Evolutionary conservation across 2,113 vertebrate genomes (phyloP).

Genomic region (Lophius piscatorius): DNA sequence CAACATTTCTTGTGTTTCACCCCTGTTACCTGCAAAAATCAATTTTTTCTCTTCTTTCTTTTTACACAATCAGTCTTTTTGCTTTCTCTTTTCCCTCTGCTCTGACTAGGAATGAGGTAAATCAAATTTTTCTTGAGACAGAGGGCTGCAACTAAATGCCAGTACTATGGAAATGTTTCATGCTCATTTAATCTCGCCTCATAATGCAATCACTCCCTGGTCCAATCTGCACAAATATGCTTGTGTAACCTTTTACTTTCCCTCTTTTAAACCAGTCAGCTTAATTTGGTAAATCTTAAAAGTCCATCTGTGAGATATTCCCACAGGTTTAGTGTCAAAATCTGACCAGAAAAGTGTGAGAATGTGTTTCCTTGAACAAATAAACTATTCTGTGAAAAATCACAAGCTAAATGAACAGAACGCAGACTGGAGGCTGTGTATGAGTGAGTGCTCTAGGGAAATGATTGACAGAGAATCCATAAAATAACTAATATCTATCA

Average conservation of each 20-base stretch:
- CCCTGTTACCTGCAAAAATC: neutral
- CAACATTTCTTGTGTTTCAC: too few species aligned
- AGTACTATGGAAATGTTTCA: neutral
- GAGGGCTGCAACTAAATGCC: neutral
- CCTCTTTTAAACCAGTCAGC: conserved; percentile 4
- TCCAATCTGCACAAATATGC: conserved; percentile 20
- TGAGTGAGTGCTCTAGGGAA: neutral
- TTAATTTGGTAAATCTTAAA: conserved; percentile 9
- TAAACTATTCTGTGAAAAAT: conserved; percentile 1
- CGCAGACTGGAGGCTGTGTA: neutral
- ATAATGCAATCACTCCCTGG: conserved; percentile 2
- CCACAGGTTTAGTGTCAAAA: conserved; percentile 14
- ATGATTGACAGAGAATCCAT: too few species aligned
- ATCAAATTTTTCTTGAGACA: conserved; percentile 40
- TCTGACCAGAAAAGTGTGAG: neutral
- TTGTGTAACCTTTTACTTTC: neutral
- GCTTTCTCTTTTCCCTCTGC: neutral
- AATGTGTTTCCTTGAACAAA: conserved; percentile 21
- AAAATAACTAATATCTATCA: too few species aligned
- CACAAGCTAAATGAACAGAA: neutral
- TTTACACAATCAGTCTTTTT: conserved; percentile 7
- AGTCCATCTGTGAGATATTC: conserved; percentile 2
- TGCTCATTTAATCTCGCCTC: too few species aligned
- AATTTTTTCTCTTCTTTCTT: conserved; percentile 9
- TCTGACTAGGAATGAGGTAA: conserved; percentile 36